phyloP scores from a whole-genome alignment of 2,888 invertebrate genomes.

The Drosophila lacicola region DNA sequence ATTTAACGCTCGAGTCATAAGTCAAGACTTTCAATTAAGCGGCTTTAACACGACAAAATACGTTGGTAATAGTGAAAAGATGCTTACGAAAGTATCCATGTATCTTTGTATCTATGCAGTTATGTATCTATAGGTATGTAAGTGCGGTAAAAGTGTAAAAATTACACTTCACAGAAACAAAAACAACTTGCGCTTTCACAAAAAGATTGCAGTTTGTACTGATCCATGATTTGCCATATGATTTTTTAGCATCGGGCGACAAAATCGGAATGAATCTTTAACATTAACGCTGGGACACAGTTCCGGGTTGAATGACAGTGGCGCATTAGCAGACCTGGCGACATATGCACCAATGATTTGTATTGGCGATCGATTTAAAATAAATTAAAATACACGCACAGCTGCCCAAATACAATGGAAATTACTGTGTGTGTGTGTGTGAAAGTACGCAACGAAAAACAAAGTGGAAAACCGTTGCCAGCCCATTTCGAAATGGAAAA shows the following conservation, averaged over 20 bases:
- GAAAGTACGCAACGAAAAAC: conserved; percentile 55
- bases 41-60: conserved; percentile 62
- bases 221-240: conserved; percentile 38
- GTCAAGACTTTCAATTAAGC: conserved; percentile 80
- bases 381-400: conserved; percentile 76
- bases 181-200: conserved; percentile 76
- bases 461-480: conserved; percentile 61
- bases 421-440: conserved; percentile 28
- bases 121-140: conserved; percentile 24
- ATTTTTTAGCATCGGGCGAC: conserved; percentile 43
- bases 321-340: conserved; percentile 18
- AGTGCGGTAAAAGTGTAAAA: conserved; percentile 74
- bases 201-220: conserved; percentile 44
- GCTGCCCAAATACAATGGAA: conserved; percentile 69
- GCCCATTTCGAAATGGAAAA: conserved; percentile 74
- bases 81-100: conserved; percentile 62
- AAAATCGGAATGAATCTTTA: conserved; percentile 43
- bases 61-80: conserved; percentile 66
- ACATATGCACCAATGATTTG: conserved; percentile 17
- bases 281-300: conserved; percentile 26
- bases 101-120: conserved; percentile 37
- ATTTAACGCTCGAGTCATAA: conserved; percentile 62
- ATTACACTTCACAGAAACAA: conserved; percentile 60
- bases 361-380: conserved; percentile 71
- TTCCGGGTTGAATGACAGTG: conserved; percentile 75